A percentile compares a stretch with the other conserved stretches of the same genome.
Conservation (phyloP, 2,888 invertebrate genomes). For the Mechanitis messenoides region DNA sequence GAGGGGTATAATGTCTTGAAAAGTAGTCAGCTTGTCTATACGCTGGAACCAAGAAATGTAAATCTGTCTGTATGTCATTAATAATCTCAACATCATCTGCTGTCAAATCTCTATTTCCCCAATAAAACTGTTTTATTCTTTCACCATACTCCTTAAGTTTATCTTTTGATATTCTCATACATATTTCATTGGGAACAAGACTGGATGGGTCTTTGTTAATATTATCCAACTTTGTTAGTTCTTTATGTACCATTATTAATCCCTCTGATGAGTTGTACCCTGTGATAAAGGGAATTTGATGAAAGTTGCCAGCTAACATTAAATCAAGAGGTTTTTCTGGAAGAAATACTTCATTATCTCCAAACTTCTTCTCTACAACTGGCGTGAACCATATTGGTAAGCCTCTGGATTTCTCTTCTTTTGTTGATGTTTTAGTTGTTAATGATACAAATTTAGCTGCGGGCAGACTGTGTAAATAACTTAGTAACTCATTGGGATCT, state of each 20-base stretch:
- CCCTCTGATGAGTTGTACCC: constrained; percentile 41
- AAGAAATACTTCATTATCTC: constrained; percentile 37
- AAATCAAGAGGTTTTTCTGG: constrained; percentile 33
- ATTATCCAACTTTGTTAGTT: constrained; percentile 31
- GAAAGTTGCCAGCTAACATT: constrained; percentile 32
- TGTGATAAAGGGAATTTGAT: constrained; percentile 37
- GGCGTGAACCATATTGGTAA: constrained; percentile 41
- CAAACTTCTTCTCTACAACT: constrained; percentile 40
- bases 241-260: constrained; percentile 27
- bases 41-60: constrained; percentile 33
- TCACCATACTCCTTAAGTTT: constrained; percentile 32
- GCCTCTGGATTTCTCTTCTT: constrained; percentile 37
- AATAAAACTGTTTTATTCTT: constrained; percentile 35
- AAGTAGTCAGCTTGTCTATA: constrained; percentile 34
- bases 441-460: constrained; percentile 32
- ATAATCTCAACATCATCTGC: constrained; percentile 28
- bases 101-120: constrained; percentile 32
- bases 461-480: constrained; percentile 35
- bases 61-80: constrained; percentile 31
- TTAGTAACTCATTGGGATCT: constrained; percentile 30
- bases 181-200: constrained; percentile 36
- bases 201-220: constrained; percentile 32
- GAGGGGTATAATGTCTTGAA: constrained; percentile 17
- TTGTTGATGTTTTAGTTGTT: constrained; percentile 35
- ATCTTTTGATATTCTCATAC: constrained; percentile 22